These are phyloP conservation scores for Novumbra hubbsi DNA, from an alignment of 2,797 vertebrate species.

Conservation along the genomic window DNA sequence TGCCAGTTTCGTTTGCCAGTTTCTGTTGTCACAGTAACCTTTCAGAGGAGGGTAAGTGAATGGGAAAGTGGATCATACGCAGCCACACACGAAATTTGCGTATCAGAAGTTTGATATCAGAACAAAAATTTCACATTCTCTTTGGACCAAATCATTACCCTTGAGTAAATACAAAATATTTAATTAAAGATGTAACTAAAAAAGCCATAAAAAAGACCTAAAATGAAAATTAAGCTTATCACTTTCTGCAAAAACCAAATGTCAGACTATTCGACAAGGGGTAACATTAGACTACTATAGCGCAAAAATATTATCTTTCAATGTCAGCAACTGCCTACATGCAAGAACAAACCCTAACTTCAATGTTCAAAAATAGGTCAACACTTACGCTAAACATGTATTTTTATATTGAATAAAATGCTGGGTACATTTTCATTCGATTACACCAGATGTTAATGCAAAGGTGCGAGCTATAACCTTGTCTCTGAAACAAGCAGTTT, in stretches of 20 bases:
- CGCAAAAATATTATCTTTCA: slow-evolving; percentile 12
- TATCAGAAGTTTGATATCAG: too few species aligned
- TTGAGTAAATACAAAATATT: too few species aligned
- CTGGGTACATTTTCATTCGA: slow-evolving; percentile 17
- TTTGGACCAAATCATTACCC: too few species aligned
- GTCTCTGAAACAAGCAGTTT: slow-evolving; percentile 28
- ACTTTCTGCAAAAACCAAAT: neutral
- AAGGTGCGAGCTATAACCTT: slow-evolving; percentile 14
- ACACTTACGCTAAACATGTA: slow-evolving; percentile 13
- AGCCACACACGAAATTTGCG: too few species aligned
- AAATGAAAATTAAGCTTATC: too few species aligned
- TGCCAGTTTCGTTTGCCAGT: too few species aligned
- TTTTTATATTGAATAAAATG: slow-evolving; percentile 35
- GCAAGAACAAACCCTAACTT: slow-evolving; percentile 3
- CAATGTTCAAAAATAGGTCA: slow-evolving; percentile 12
- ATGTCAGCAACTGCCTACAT: neutral
- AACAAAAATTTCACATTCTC: too few species aligned
- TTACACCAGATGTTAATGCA: slow-evolving; percentile 39
- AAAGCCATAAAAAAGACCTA: too few species aligned
- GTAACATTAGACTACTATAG: slow-evolving; percentile 29
- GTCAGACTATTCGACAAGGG: neutral
- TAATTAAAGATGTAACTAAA: too few species aligned
- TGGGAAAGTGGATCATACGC: too few species aligned
- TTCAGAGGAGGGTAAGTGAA: too few species aligned
- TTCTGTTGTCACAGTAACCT: too few species aligned